Conservation (phyloP, 1,140 invertebrate genomes). For the Mercenaria mercenaria region DNA sequence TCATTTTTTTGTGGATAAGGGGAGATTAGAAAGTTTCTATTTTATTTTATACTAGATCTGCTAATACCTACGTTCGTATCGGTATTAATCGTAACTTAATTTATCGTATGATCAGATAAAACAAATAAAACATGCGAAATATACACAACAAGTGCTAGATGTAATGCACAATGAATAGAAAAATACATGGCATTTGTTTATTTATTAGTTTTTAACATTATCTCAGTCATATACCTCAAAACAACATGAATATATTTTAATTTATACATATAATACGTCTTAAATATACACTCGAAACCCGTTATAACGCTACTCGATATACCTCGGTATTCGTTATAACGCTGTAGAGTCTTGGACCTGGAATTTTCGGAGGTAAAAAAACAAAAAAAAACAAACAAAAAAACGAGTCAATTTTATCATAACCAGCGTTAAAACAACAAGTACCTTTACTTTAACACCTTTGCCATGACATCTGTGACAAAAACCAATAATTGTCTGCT, state of each 20-base stretch:
- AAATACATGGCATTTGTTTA: not conserved
- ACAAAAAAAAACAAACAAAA: no score
- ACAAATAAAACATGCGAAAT: not conserved
- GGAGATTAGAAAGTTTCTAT: conserved; percentile 17
- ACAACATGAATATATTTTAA: not conserved
- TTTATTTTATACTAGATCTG: conserved; percentile 1
- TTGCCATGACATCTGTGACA: no score
- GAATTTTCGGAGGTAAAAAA: no score
- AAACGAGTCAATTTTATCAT: no score
- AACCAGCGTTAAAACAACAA: no score
- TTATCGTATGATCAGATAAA: not conserved
- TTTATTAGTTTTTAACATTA: not conserved
- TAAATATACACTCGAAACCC: no score
- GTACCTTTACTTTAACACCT: no score
- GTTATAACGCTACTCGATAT: no score
- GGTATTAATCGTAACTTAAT: not conserved
- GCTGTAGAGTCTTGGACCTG: no score
- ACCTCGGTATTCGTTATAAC: no score
- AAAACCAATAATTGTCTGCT: no score
- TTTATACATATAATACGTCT: not conserved
- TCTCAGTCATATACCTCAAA: not conserved
- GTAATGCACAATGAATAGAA: not conserved
- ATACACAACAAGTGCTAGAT: not conserved
- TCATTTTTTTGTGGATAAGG: not conserved
- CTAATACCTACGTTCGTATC: not conserved